Base-by-base conservation (phyloP, 2,797 vertebrate species). In the Nyctibius grandis region DNA sequence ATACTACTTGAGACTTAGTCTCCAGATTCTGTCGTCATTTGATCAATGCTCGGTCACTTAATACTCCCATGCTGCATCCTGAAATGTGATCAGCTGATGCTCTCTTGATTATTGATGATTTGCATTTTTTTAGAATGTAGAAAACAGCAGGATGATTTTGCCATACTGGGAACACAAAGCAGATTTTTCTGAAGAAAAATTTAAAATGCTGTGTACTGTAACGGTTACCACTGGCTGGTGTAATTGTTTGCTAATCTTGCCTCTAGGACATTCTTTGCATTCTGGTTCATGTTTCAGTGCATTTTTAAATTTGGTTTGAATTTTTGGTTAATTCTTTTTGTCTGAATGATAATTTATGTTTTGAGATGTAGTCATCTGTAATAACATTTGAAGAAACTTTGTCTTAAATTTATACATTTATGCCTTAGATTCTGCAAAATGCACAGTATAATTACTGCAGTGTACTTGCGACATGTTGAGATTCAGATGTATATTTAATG, bases 1-100 rank as follows among this genome's bases (percentile, higher is more conserved):
- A 22, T 56, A 77, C 69, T 93, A 80, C 93, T 93, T 74, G 79
- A 96, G 92, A 72, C 89, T 94, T 78, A 51, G 91, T 82, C 82
- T 96, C 70, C 77, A 93, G 92, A 91, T 96, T 96, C 91, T 95
- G 93, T 88, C 51, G 12, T 94, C 95, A 92, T 96, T 95, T 94
- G 95, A 94, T 96, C 89, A 95, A 36, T 95, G 91, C 90, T 95
- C 40, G 78, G 91, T 88, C 89, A 95, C 92, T 91, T 94, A 92
- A 94, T 95, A 89, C 84, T 89, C 70, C 93, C 83, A 59, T 90
- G 79, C 81, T 77, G 88, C 60, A 84, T 67, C 80, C 85, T 87
- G 65, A 97, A 94, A 95, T 7, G 15, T 18, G 72, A 74, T 96
- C 91, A 95, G 85, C 59, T 88, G 74, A 91, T 73, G 47, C 31